Evolutionary conservation across 2,113 vertebrate species (phyloP).

Genomic region (Phrynocephalus versicolor): DNA sequence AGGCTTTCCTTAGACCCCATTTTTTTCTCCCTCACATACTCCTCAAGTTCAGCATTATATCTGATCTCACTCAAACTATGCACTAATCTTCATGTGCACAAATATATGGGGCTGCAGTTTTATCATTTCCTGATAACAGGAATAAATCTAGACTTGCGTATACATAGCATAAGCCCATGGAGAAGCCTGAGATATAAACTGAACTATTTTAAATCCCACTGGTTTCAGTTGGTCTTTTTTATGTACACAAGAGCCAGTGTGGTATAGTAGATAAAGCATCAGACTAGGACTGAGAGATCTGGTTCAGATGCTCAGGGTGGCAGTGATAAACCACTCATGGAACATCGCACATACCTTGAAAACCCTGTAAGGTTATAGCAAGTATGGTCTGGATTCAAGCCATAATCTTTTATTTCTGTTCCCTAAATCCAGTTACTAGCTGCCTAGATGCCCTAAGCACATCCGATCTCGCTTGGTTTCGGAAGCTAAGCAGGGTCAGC

Average conservation of each 20-base stretch:
- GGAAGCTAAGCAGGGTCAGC: too few relatives aligned
- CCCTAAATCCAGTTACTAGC: too few relatives aligned
- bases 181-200: background rate
- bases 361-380: too few relatives aligned
- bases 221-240: background rate
- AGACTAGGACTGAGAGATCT: too few relatives aligned
- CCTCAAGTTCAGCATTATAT: background rate
- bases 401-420: background rate
- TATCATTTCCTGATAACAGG: background rate
- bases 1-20: background rate
- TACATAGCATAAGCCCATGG: background rate
- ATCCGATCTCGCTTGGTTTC: too few relatives aligned
- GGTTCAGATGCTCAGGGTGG: too few relatives aligned
- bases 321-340: too few relatives aligned
- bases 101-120: too few relatives aligned
- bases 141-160: background rate
- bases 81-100: background rate
- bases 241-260: background rate
- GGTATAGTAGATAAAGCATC: too few relatives aligned
- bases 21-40: background rate
- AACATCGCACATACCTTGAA: too few relatives aligned
- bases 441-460: too few relatives aligned
- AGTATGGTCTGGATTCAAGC: background rate
- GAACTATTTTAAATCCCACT: background rate
- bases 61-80: background rate